These are phyloP conservation scores for Odontocolon sp. DNA, from an alignment of 2,888 invertebrate species.

Conservation along the genomic window DNA sequence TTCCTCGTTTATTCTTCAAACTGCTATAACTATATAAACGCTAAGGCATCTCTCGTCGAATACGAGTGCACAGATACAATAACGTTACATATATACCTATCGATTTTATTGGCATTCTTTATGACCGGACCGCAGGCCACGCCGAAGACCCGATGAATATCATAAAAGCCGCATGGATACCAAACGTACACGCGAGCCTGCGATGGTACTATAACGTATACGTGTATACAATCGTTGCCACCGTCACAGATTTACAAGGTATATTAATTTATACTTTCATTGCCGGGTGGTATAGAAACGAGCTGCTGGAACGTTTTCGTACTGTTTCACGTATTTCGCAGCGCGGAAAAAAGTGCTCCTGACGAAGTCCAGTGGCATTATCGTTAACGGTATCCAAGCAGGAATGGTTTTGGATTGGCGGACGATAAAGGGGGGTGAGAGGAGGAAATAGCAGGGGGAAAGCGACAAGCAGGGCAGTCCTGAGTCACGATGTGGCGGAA, in stretches of 20 bases:
- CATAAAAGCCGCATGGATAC: constrained; percentile 16
- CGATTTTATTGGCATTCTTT: constrained; percentile 26
- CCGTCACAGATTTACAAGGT: constrained; percentile 1
- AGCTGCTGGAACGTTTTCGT: too few species aligned
- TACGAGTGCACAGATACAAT: not conserved
- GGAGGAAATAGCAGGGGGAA: constrained; percentile 2
- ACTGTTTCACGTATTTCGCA: not conserved
- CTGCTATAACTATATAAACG: not conserved
- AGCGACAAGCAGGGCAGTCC: constrained; percentile 18
- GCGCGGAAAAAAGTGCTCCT: not conserved
- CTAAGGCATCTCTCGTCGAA: not conserved
- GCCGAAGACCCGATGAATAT: constrained; percentile 21
- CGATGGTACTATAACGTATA: constrained; percentile 4
- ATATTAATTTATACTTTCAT: too few species aligned
- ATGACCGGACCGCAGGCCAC: constrained; percentile 1
- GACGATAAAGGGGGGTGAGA: not conserved
- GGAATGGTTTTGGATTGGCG: not conserved
- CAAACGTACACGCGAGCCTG: constrained; percentile 6
- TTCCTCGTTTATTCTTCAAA: constrained; percentile 3
- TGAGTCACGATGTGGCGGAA: constrained; percentile 70
- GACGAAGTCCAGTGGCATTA: constrained; percentile 33
- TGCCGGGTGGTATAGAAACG: too few species aligned
- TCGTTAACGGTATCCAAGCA: constrained; percentile 24
- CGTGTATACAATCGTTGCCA: constrained; percentile 5
- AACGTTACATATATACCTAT: not conserved